Base-by-base conservation (phyloP, 1,140 invertebrate species). In the Lasioglossum albipes region DNA sequence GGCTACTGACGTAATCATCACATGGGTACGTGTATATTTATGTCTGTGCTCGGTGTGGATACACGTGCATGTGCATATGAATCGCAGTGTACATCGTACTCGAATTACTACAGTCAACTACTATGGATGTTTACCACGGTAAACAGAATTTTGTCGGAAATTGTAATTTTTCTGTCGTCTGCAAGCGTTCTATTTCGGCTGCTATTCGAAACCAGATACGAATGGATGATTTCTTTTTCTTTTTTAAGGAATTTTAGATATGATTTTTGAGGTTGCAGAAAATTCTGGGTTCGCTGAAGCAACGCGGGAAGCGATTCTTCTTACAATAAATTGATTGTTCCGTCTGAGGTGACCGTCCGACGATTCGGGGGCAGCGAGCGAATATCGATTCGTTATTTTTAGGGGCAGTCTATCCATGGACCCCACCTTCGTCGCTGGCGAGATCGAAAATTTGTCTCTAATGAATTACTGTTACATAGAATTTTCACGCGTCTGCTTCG, bases 371-470 rank as follows among this genome's bases (percentile, higher is more conserved):
- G 83, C 85, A 88, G 83, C 79, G 66, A 79, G 84, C 81, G 65
- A 85, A 89, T 90, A 90, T 90, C 87, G 89, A 90, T 90, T 90
- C 85, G 89, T 90, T 90, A 90, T 90, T 90, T 90, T 90, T 90
- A 90, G 89, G 89, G 88, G 82, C 83, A 88, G 83, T 81, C 84
- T 82, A 87, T 87, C 84, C 78, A 68, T 71, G 82, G 78, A 84
- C 86, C 83, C 87, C 86, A 87, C 88, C 84, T 88, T 78, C 79
- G 65, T 80, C 66, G 52, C 76, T 68, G 70, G 77, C 79, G 72
- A 62, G 66, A 81, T 85, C 61, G 79, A 87, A 87, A 84, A 84
- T 82, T 82, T 84, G 79, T 82, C 78, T 36, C 64, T 78, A 70
- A 54, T 74, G 20, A 81, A 64, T 54, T 77, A 20, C 76, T 62